Evolutionary conservation across 2,888 invertebrate species (phyloP), one percentile per base, ranked within the genome.

Genomic region (Brachypalpus laphriformis): DNA sequence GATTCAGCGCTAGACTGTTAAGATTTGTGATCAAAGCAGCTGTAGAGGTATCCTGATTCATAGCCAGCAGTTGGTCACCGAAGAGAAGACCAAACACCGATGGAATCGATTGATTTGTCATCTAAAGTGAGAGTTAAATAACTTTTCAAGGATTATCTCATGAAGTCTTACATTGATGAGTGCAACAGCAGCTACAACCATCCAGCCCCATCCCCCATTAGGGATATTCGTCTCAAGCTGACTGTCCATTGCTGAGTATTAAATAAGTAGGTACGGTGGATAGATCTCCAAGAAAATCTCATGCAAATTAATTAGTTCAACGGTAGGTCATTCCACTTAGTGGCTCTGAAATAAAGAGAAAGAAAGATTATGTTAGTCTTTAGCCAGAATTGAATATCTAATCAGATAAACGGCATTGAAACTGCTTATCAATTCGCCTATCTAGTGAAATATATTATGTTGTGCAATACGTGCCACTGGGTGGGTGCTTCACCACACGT

Each of bases 171-270:
- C 95, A 92, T 96, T 95, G 80, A 94, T 93, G 9, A 95, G 86
- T 51, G 95, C 95, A 22, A 94, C 93, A 47, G 95, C 95, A 61
- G 94, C 89, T 4, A 96, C 93, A 1, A 95, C 93, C 91, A 95
- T 93, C 96, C 96, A 96, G 0, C 96, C 96, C 94, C 95, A 96
- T 0, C 95, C 95, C 40, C 96, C 95, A 89, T 96, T 95, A 0
- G 96, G 95, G 16, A 90, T 88, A 54, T 47, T 61, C 1, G 56
- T 40, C 1, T 61, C 51, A 0, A 75, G n/a, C 16, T 61, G 31
- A 3, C 20, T 59, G 5, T 82, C 82, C 86, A 87, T 87, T 40
- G 0, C 2, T 16, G 6, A 42, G 7, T 6, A 16, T 11, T 18
- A 8, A n/a, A n/a, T n/a, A n/a, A n/a, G n/a, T n/a, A n/a, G n/a